Evolutionary conservation across 2,888 invertebrate species (phyloP).

Genomic region (Drosophila lacicola): DNA sequence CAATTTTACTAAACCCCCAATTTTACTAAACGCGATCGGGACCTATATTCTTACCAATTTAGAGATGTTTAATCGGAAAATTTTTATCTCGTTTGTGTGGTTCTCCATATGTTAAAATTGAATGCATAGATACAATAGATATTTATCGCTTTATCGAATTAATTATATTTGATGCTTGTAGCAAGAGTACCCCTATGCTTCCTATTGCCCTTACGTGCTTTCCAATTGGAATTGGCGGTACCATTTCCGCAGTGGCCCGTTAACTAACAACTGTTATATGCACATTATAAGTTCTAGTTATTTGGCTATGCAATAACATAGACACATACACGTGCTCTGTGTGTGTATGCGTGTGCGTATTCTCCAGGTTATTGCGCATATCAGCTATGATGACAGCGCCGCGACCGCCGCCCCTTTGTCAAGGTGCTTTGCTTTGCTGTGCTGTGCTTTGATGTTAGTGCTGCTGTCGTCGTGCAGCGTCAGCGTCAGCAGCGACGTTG

Average conservation of each 20-base stretch:
- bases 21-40: no score
- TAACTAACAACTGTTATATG: not conserved
- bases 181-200: not conserved
- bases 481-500: slow-evolving; percentile 10
- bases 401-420: slow-evolving; percentile 3
- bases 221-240: slow-evolving; percentile 1
- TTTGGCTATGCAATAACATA: not conserved
- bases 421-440: slow-evolving; percentile 15
- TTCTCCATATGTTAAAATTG: no score
- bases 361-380: slow-evolving; percentile 33
- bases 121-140: no score
- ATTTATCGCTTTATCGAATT: no score
- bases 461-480: not conserved
- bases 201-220: not conserved
- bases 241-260: not conserved
- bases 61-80: no score
- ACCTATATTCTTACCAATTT: no score
- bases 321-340: not conserved
- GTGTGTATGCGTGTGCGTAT: not conserved
- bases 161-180: not conserved
- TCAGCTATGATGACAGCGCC: slow-evolving; percentile 12
- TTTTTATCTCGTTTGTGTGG: no score
- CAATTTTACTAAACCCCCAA: no score
- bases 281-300: not conserved
- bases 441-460: slow-evolving; percentile 6